These are phyloP conservation scores for Semotilus atromaculatus DNA, from an alignment of 2,797 vertebrate genomes.

Conservation along the genomic window DNA sequence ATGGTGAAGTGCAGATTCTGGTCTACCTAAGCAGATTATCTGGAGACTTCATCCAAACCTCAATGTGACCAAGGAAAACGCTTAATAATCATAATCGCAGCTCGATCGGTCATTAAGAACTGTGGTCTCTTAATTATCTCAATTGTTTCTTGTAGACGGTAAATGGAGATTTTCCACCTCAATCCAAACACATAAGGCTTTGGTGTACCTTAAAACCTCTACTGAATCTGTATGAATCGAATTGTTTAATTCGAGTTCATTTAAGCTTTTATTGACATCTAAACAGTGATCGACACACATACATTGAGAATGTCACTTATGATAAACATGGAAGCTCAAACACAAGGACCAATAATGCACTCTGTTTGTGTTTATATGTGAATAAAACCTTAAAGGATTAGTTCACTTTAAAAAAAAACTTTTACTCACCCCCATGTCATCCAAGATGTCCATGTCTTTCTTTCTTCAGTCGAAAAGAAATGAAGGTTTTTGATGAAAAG, in stretches of 20 bases:
- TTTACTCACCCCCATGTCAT: too few relatives aligned
- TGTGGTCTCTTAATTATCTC: conserved; percentile 48
- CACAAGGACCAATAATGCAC: not conserved
- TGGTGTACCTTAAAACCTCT: not conserved
- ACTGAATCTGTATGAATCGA: not conserved
- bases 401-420: too few relatives aligned
- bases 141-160: not conserved
- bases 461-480: too few relatives aligned
- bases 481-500: too few relatives aligned
- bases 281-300: not conserved
- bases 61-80: not conserved
- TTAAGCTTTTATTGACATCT: not conserved
- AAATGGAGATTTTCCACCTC: not conserved
- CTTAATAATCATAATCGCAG: conserved; percentile 70
- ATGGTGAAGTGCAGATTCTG: not conserved
- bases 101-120: conserved; percentile 36
- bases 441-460: too few relatives aligned
- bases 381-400: not conserved
- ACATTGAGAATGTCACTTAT: not conserved
- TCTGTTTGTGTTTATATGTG: not conserved
- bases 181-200: not conserved
- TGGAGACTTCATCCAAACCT: not conserved
- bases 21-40: not conserved
- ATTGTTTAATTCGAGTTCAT: not conserved
- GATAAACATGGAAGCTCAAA: not conserved